Evolutionary conservation across 2,888 invertebrate genomes (phyloP), one percentile per base, ranked within the genome.

Genomic region (Tenthredo livida): DNA sequence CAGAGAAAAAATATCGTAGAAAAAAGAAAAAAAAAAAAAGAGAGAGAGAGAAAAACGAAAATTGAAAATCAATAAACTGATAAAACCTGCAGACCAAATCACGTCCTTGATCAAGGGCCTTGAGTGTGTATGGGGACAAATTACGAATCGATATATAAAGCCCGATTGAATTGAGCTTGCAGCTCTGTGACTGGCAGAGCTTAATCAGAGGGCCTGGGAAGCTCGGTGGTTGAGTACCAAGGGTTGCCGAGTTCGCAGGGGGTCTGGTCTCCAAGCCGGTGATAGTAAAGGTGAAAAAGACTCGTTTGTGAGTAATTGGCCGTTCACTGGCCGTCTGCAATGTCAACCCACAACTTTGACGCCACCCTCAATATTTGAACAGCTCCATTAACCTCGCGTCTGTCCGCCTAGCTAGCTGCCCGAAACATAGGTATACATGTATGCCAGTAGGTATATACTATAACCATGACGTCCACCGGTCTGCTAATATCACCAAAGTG

Each of bases 291-390:
- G 61, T 61, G 61, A 75, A 47, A 47, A 75, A 47, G 43, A 47
- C 21, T 47, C 12, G 43, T 75, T 75, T 47, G 47, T 37, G 21
- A 75, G 75, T 75, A 75, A 75, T 75, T 75, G 75, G 75, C 75
- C 75, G 43, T 37, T 29, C 21, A 3, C 75, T 10, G 47, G 43
- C 47, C 77, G 54, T 54, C 54, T 40, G 77, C 54, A 50, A 54
- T 54, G 50, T 77, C 77, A 77, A 29, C 77, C 29, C 17, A 29
- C 33, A n/a, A 54, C 77, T 29, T 29, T n/a, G 29, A 77, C 77
- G 33, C 29, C 77, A 77, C 17, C 54, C 77, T 29, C 33, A 77
- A 77, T 77, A 77, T 77, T 77, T 29, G 33, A 77, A 77, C 77
- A 33, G 54, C 50, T 54, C 77, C 17, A 77, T 77, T 54, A 17